These are phyloP conservation scores for Ganaspis sp. DNA, from an alignment of 1,140 invertebrate species.

Conservation along the genomic window DNA sequence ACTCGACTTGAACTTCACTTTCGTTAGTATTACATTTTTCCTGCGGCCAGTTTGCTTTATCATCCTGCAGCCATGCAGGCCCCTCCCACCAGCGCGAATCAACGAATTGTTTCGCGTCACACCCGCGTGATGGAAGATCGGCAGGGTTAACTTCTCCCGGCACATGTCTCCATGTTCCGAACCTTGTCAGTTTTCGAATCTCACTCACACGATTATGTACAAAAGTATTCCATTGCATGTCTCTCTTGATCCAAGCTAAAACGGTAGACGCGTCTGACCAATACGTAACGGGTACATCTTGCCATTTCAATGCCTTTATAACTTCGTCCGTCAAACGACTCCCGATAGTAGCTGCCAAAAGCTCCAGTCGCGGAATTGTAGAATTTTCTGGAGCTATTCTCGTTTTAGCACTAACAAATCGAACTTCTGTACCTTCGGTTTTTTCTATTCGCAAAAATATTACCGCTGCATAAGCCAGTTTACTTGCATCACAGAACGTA, in stretches of 20 bases:
- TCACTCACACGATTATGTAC: constrained; percentile 60
- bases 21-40: constrained; percentile 33
- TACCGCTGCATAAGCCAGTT: constrained; percentile 31
- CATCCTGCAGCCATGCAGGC: constrained; percentile 59
- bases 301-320: constrained; percentile 30
- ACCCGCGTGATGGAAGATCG: constrained; percentile 70
- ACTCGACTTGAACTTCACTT: constrained; percentile 37
- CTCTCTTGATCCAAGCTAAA: constrained; percentile 51
- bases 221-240: constrained; percentile 54
- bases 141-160: constrained; percentile 69
- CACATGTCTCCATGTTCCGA: constrained; percentile 63
- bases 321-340: constrained; percentile 52
- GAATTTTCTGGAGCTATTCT: constrained; percentile 62
- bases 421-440: not conserved
- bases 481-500: no score
- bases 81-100: constrained; percentile 69
- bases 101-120: constrained; percentile 55
- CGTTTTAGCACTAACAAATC: constrained; percentile 57
- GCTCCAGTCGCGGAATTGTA: constrained; percentile 63
- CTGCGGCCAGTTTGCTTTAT: constrained; percentile 50
- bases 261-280: constrained; percentile 56
- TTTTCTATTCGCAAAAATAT: constrained; percentile 26
- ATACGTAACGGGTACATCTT: constrained; percentile 39
- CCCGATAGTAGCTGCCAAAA: constrained; percentile 64
- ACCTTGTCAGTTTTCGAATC: constrained; percentile 55